Conservation (phyloP, 2,888 invertebrate species). For the Digitonthophagus gazella region DNA sequence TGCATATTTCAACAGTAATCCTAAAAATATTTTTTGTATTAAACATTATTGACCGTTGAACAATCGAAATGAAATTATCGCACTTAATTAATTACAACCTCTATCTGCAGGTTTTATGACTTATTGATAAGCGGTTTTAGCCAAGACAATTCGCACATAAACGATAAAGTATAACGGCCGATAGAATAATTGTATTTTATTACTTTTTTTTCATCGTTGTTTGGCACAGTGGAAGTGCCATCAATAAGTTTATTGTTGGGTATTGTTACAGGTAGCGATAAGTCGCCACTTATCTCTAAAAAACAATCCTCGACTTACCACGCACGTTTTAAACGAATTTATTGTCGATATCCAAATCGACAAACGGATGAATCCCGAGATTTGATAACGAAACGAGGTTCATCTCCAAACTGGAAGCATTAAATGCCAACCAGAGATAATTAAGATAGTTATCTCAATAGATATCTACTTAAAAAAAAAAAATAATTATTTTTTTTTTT, state of each 20-base stretch:
- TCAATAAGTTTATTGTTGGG: background rate
- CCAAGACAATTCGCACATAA: background rate
- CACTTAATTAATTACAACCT: no score
- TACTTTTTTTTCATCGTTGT: background rate
- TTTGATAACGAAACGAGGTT: background rate
- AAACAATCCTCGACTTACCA: background rate
- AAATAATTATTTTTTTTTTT: no score
- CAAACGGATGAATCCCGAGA: background rate
- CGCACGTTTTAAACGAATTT: background rate
- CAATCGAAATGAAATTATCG: background rate
- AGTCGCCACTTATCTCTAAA: background rate
- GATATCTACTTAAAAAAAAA: background rate
- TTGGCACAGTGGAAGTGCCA: background rate
- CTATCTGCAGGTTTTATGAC: background rate
- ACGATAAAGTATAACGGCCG: background rate
- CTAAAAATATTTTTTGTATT: no score
- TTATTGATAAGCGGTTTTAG: background rate
- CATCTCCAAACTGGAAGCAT: background rate
- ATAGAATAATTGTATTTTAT: background rate
- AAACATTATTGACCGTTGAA: no score
- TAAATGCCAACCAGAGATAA: background rate
- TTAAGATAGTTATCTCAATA: background rate
- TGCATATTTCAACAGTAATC: no score
- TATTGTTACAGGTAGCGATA: background rate
- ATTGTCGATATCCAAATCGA: background rate